Evolutionary conservation across 64 coral and sea anemone species (phyloP).

Genomic region (Cladopsammia gracilis): DNA sequence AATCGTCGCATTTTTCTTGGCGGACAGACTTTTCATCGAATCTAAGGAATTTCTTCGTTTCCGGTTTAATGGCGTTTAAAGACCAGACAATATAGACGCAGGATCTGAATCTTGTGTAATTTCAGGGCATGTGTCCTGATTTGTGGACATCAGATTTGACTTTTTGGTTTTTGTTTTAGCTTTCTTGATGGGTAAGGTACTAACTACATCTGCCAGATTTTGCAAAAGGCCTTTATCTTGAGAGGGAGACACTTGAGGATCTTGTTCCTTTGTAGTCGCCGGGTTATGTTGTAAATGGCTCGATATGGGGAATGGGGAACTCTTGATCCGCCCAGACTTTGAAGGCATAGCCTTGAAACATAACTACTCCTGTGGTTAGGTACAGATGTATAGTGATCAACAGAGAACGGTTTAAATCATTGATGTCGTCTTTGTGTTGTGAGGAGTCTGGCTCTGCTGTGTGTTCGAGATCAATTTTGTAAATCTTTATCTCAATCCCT

Average conservation of each 20-base stretch:
- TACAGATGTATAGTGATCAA: background rate
- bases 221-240: too few species aligned
- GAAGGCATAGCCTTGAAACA: background rate
- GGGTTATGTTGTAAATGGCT: too few species aligned
- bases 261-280: too few species aligned
- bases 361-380: background rate
- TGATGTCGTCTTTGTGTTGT: background rate
- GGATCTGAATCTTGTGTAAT: too few species aligned
- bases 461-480: background rate
- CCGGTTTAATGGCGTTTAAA: too few species aligned
- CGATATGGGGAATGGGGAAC: background rate
- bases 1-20: background rate
- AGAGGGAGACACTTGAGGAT: too few species aligned
- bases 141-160: too few species aligned
- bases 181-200: too few species aligned
- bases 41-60: slow-evolving; percentile 37
- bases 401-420: background rate
- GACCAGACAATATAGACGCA: too few species aligned
- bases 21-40: background rate
- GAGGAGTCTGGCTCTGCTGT: background rate
- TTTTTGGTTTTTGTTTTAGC: too few species aligned
- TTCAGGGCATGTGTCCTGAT: too few species aligned
- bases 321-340: background rate
- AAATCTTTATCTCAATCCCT: background rate
- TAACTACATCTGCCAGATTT: too few species aligned